Conservation (phyloP, 1,140 invertebrate species). For the Bombus ignitus region DNA sequence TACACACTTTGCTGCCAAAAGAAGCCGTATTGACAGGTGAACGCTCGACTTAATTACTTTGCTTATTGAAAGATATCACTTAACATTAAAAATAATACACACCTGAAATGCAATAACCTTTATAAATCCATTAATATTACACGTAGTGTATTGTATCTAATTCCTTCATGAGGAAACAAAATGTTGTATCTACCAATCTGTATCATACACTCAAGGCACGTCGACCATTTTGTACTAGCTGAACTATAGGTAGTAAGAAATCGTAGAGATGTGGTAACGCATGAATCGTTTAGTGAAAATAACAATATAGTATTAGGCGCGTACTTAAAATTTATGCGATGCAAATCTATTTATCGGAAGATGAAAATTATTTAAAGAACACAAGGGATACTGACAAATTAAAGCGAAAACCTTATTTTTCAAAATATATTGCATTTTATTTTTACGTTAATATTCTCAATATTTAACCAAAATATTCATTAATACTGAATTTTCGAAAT, state of each 20-base stretch:
- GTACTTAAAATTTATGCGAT: slow-evolving; percentile 1
- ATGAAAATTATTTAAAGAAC: background rate
- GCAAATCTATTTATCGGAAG: background rate
- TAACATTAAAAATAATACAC: slow-evolving; percentile 37
- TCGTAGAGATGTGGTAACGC: slow-evolving; percentile 24
- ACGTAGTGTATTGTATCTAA: slow-evolving; percentile 23
- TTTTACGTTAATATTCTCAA: background rate
- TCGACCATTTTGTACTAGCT: slow-evolving; percentile 68
- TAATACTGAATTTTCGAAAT: background rate
- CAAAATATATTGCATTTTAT: background rate
- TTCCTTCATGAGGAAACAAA: slow-evolving; percentile 51
- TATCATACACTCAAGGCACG: slow-evolving; percentile 64
- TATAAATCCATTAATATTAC: slow-evolving; percentile 56
- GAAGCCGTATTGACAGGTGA: slow-evolving; percentile 67
- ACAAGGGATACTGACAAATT: background rate
- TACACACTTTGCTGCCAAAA: slow-evolving; percentile 57
- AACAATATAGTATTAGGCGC: slow-evolving; percentile 9
- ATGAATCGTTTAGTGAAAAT: slow-evolving; percentile 1
- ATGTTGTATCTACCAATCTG: slow-evolving; percentile 51
- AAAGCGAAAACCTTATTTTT: background rate
- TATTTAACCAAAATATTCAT: background rate
- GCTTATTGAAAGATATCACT: slow-evolving; percentile 6
- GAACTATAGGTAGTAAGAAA: slow-evolving; percentile 23
- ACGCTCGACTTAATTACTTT: slow-evolving; percentile 37
- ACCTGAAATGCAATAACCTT: slow-evolving; percentile 41